Conservation (phyloP, 2,113 vertebrate genomes). For the Amazona vittata region DNA sequence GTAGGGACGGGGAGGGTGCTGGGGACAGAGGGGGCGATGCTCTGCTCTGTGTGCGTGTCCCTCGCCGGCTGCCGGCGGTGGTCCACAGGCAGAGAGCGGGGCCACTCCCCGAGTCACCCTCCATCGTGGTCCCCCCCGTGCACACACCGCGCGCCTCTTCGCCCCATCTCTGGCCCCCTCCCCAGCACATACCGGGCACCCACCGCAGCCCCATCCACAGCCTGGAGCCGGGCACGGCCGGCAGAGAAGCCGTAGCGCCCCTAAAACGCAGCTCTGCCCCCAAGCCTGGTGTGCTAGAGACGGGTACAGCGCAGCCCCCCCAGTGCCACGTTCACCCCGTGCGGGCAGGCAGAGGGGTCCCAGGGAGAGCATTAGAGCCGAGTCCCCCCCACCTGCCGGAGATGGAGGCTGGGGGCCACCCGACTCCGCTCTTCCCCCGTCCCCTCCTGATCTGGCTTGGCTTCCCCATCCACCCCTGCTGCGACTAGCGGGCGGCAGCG, state of each 20-base stretch:
- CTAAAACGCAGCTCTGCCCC: conserved; percentile 2
- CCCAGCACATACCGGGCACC: neutral
- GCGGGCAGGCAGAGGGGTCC: neutral
- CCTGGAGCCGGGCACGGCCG: neutral
- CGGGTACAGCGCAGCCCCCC: neutral
- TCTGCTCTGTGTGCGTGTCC: neutral
- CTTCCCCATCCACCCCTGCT: conserved; percentile 41
- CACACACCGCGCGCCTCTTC: neutral
- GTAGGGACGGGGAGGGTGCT: conserved; percentile 73
- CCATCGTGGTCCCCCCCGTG: neutral
- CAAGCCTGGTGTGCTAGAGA: neutral
- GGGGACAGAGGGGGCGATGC: neutral
- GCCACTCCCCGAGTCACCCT: neutral
- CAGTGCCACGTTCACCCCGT: neutral
- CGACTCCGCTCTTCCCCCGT: neutral
- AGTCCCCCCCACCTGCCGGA: neutral
- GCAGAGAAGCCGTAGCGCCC: conserved; percentile 15
- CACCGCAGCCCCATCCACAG: neutral
- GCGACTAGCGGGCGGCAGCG: neutral
- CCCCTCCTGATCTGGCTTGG: conserved; percentile 24
- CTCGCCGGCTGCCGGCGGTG: neutral
- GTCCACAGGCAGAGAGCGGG: neutral
- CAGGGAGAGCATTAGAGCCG: neutral
- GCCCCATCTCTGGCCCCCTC: neutral
- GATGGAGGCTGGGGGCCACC: neutral